Evolutionary conservation across 2,113 vertebrate genomes (phyloP).

Genomic region (Oxyruncus cristatus): DNA sequence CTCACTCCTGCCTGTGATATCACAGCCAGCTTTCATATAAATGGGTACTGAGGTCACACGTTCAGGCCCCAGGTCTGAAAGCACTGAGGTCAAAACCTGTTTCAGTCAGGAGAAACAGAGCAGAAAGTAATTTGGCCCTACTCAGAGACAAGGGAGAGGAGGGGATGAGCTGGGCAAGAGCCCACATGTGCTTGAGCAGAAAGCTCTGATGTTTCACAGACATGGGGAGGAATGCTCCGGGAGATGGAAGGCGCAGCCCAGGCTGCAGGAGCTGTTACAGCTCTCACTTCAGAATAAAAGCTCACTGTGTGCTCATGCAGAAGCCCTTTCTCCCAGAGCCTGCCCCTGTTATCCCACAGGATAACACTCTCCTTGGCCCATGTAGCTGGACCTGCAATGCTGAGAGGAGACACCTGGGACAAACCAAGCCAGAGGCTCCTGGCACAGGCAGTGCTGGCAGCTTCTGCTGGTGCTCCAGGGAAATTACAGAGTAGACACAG

Average conservation of each 20-base stretch:
- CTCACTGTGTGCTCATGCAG: background rate
- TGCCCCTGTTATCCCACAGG: background rate
- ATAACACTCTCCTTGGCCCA: background rate
- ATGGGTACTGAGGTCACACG: background rate
- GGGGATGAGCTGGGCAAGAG: slow-evolving; percentile 23
- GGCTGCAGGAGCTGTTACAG: background rate
- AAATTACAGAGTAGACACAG: accelerated
- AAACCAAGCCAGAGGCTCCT: background rate
- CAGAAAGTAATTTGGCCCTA: background rate
- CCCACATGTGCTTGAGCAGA: slow-evolving; percentile 11
- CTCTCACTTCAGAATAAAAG: slow-evolving; percentile 1
- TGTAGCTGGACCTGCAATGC: background rate
- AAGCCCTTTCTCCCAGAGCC: background rate
- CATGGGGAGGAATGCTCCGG: background rate
- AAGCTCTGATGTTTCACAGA: slow-evolving; percentile 23
- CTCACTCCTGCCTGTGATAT: background rate
- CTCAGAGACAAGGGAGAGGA: background rate
- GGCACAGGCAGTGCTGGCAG: background rate
- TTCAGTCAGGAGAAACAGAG: background rate
- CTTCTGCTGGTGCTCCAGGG: background rate
- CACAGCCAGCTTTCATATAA: background rate
- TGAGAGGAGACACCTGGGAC: background rate
- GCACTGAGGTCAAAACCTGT: background rate
- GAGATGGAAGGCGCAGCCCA: accelerated
- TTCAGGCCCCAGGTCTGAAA: background rate